Base-by-base conservation (phyloP, 2,888 invertebrate species). In the Pterostichus madidus region DNA sequence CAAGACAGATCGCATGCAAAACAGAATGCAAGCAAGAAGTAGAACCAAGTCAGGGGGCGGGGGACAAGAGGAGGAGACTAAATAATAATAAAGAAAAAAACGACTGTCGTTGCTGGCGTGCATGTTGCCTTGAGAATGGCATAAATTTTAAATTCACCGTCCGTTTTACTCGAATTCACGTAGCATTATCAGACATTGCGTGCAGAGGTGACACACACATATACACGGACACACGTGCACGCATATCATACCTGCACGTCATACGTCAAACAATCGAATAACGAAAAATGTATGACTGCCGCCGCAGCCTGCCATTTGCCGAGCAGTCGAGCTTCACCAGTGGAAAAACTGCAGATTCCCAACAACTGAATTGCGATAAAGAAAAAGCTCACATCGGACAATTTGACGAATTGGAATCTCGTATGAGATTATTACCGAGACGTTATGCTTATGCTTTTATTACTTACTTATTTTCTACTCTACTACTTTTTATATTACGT, bases 91-190 rank as follows among this genome's bases (percentile, higher is more conserved):
- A 78, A 78, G 78, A 78, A 78, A 64, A 64, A 76, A 76, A 76
- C 56, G 76, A 53, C 52, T 76, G 76, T 76, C 76, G 76, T 56
- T 31, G 76, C 53, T 76, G 76, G 76, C 53, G 76, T 71, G 79
- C 61, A 61, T 46, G 80, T 56, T 73, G 71, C 71, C 71, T 71
- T 80, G 80, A 73, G 80, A 80, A 80, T 80, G 71, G 80, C 80
- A 80, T 80, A 73, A 80, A 80, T 80, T 80, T 80, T 80, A 80
- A 80, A 80, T 80, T 80, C 80, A 71, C 39, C 71, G 73, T 80
- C 56, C 80, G 71, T 80, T 80, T 80, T 80, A 80, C 71, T 80
- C 64, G 80, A 79, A 79, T 79, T 79, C 64, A 79, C 44, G 78
- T 59, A 56, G 59, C 56, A 78, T 78, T 78, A 59, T 78, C 78